Evolutionary conservation across 1,140 invertebrate species (phyloP).

Genomic region (Phthorimaea operculella): DNA sequence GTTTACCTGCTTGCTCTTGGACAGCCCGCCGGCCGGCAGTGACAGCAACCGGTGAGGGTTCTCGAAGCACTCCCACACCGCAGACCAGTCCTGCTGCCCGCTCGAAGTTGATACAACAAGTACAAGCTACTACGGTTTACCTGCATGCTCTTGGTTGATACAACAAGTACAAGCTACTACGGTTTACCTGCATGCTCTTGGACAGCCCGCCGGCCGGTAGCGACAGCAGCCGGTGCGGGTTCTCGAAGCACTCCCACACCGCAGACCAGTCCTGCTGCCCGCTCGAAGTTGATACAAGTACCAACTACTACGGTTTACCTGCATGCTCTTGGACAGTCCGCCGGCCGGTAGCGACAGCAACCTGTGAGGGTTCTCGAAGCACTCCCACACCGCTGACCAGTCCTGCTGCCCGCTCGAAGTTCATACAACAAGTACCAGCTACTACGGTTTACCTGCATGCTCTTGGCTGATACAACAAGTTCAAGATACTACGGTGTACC

Average conservation of each 20-base stretch:
- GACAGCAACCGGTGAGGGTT: conserved; percentile 76
- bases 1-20: conserved; percentile 77
- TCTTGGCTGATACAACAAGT: no score
- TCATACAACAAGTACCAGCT: no score
- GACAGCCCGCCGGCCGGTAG: conserved; percentile 72
- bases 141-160: no score
- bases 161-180: no score
- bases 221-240: conserved; percentile 75
- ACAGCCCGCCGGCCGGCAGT: conserved; percentile 70
- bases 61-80: conserved; percentile 84
- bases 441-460: no score
- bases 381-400: conserved; percentile 84
- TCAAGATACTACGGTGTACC: conserved; percentile 28
- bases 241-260: conserved; percentile 84
- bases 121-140: no score
- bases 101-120: conserved; percentile 58
- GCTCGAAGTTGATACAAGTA: no score
- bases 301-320: no score
- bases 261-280: conserved; percentile 85
- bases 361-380: conserved; percentile 81
- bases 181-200: conserved; percentile 73
- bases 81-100: conserved; percentile 84
- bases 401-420: conserved; percentile 77
- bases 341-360: conserved; percentile 71
- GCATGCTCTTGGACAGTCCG: conserved; percentile 76